Conservation (phyloP, 2,113 vertebrate species). For the Cepphus grylle region DNA sequence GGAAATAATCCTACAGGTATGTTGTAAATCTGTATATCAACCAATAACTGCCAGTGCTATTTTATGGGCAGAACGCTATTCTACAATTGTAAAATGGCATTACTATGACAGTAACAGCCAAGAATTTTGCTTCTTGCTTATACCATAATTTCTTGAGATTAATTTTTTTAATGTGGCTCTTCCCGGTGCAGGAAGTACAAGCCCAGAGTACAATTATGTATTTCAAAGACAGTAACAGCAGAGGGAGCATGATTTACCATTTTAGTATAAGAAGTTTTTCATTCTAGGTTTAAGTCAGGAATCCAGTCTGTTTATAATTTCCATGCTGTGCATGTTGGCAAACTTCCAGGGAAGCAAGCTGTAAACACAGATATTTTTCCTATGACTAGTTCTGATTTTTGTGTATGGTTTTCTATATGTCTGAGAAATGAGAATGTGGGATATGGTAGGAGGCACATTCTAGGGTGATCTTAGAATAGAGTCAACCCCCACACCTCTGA, state of each 20-base stretch:
- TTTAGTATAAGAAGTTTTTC: neutral
- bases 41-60: fast-evolving
- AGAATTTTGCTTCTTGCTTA: neutral
- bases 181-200: neutral
- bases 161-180: neutral
- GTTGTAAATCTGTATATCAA: neutral
- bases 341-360: slow-evolving; percentile 1
- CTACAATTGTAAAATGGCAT: neutral
- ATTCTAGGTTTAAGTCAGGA: neutral
- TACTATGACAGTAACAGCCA: neutral
- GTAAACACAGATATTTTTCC: slow-evolving; percentile 42
- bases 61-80: fast-evolving
- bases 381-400: slow-evolving; percentile 5
- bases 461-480: neutral
- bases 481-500: neutral
- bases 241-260: slow-evolving; percentile 1
- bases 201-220: neutral
- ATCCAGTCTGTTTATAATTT: slow-evolving; percentile 38
- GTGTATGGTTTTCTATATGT: neutral
- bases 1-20: neutral
- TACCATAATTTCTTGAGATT: neutral
- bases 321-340: neutral
- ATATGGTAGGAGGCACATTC: neutral
- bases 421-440: neutral
- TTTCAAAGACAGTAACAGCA: slow-evolving; percentile 2